Conservation (phyloP, 2,113 vertebrate genomes). For the Chionodraco myersi region DNA sequence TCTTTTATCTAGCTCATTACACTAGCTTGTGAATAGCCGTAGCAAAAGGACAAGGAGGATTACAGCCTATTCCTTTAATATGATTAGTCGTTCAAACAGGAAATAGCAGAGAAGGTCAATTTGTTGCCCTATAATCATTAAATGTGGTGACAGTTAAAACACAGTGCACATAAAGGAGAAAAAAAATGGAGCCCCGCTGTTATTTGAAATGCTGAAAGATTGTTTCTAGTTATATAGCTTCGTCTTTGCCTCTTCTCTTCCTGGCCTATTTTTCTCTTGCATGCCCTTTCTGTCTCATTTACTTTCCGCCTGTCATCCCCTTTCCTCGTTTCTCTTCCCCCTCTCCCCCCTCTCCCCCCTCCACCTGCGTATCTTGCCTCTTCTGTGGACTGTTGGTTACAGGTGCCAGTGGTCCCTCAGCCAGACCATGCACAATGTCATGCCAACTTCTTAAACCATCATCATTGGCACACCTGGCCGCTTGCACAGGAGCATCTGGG, state of each 20-base stretch:
- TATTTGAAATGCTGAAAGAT: constrained; percentile 34
- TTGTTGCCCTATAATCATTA: constrained; percentile 19
- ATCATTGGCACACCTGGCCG: constrained; percentile 58
- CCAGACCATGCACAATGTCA: constrained; percentile 35
- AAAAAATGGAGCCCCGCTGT: background rate
- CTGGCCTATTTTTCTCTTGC: constrained; percentile 24
- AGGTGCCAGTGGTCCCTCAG: constrained; percentile 33
- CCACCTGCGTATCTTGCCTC: constrained; percentile 31
- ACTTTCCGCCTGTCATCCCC: constrained; percentile 37
- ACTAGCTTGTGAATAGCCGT: constrained; percentile 42
- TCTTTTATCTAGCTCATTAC: constrained; percentile 60
- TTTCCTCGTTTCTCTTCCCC: constrained; percentile 21
- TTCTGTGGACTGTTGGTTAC: constrained; percentile 18
- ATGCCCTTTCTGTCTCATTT: constrained; percentile 55
- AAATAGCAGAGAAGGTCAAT: constrained; percentile 43
- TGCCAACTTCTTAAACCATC: constrained; percentile 55
- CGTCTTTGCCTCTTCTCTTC: constrained; percentile 3
- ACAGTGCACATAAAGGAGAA: background rate
- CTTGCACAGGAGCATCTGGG: constrained; percentile 56
- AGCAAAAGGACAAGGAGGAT: constrained; percentile 44
- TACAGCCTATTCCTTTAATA: constrained; percentile 49
- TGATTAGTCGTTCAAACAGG: constrained; percentile 36
- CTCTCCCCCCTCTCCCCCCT: background rate
- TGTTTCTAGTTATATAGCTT: constrained; percentile 12
- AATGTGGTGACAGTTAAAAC: constrained; percentile 26